phyloP scores from a whole-genome alignment of 2,797 vertebrate species.

The Triplophysa yarkandensis region DNA sequence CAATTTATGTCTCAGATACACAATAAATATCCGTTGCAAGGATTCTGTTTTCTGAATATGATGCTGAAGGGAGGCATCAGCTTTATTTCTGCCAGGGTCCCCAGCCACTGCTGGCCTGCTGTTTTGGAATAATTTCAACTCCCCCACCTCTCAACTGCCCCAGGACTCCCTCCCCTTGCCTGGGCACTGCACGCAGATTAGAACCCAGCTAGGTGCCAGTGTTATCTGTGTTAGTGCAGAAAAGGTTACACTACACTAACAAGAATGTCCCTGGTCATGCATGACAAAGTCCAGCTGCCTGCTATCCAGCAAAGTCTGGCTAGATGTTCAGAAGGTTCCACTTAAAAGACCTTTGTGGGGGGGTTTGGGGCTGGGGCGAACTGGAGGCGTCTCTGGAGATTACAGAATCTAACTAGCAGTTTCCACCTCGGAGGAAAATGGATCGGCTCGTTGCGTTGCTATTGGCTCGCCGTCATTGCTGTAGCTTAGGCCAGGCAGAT shows the following conservation, averaged over 20 bases:
- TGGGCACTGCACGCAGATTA: constrained; percentile 86
- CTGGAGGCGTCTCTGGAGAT: constrained; percentile 69
- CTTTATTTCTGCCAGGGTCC: constrained; percentile 37
- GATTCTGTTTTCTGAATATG: constrained; percentile 30
- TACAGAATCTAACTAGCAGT: constrained; percentile 67
- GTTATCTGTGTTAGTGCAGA: constrained; percentile 91
- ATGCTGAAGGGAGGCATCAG: constrained; percentile 48
- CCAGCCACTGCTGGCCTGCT: constrained; percentile 65
- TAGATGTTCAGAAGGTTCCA: constrained; percentile 70
- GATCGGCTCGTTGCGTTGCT: constrained; percentile 58
- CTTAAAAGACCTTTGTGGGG: constrained; percentile 65
- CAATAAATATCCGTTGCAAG: constrained; percentile 51
- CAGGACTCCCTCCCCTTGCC: constrained; percentile 68
- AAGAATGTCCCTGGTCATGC: constrained; percentile 84
- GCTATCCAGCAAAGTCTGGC: constrained; percentile 55
- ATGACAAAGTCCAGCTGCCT: constrained; percentile 92
- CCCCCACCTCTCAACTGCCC: constrained; percentile 40
- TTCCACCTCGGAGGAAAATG: constrained; percentile 68
- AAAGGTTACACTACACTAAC: constrained; percentile 93
- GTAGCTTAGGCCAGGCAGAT: constrained; percentile 59
- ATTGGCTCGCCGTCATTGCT: constrained; percentile 54
- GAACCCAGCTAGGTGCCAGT: constrained; percentile 85
- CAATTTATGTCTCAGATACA: constrained; percentile 45
- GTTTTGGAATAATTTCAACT: constrained; percentile 73
- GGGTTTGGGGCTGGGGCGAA: constrained; percentile 34